A percentile compares a stretch with the other conserved stretches of the same genome.
These are phyloP conservation scores for Parascotia fuliginaria DNA, from an alignment of 2,888 invertebrate species.

Conservation along the genomic window DNA sequence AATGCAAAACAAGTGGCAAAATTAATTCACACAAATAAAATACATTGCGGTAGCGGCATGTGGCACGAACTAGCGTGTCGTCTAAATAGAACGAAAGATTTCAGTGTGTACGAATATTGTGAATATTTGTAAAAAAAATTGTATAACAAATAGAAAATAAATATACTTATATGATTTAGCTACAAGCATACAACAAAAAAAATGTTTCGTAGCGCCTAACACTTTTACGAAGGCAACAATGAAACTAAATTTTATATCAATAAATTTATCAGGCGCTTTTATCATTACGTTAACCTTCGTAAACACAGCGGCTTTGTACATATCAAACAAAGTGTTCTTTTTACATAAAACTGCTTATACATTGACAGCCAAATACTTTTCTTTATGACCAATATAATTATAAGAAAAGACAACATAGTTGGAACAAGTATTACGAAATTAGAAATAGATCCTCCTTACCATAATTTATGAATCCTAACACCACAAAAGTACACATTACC, in stretches of 20 bases:
- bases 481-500: no score
- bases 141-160: neutral
- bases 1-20: constrained; percentile 51
- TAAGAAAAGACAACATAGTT: no score
- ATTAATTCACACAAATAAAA: constrained; percentile 42
- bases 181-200: neutral
- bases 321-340: no score
- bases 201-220: constrained; percentile 21
- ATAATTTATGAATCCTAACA: no score
- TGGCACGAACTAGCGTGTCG: constrained; percentile 7
- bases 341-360: no score
- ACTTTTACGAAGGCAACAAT: constrained; percentile 22
- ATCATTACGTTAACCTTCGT: neutral
- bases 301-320: neutral
- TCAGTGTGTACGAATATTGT: constrained; percentile 1
- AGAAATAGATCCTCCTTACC: no score
- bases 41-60: constrained; percentile 24
- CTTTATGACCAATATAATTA: no score
- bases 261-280: constrained; percentile 30
- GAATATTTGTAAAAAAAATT: neutral
- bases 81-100: neutral
- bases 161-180: neutral
- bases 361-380: no score
- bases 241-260: constrained; percentile 7
- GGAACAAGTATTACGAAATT: no score